Percentiles rank a stretch among this genome's conserved stretches.
Conservation (phyloP, 2,113 vertebrate species). For the Pluvialis apricaria region DNA sequence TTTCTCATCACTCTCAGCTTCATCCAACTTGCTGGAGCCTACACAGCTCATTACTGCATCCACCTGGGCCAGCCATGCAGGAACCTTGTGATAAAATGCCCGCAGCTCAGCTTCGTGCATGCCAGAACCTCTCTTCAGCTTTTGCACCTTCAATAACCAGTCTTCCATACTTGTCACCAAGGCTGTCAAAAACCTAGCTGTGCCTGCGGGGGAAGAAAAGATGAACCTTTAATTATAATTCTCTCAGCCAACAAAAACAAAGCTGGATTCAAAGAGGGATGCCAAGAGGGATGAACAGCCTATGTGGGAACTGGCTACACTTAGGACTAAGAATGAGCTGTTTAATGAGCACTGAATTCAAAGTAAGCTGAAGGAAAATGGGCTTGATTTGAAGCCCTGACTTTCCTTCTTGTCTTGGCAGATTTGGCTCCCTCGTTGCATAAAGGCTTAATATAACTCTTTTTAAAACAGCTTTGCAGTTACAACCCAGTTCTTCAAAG, state of each 20-base stretch:
- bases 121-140: background rate
- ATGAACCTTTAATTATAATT: background rate
- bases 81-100: constrained; percentile 60
- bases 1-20: background rate
- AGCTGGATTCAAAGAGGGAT: background rate
- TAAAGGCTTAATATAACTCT: background rate
- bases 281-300: background rate
- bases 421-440: background rate
- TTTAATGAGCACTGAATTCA: background rate
- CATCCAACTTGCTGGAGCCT: constrained; percentile 20
- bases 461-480: background rate
- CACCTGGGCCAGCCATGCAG: constrained; percentile 56
- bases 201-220: constrained; percentile 57
- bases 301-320: background rate
- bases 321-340: background rate
- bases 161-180: constrained; percentile 68
- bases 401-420: background rate
- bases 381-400: background rate
- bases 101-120: constrained; percentile 57
- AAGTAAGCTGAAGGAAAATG: background rate
- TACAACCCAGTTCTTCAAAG: background rate
- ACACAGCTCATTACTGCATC: constrained; percentile 46
- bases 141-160: constrained; percentile 69
- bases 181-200: constrained; percentile 60
- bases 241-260: background rate